Conservation (phyloP, 2,797 vertebrate genomes). For the Rhadinocentrus ornatus region DNA sequence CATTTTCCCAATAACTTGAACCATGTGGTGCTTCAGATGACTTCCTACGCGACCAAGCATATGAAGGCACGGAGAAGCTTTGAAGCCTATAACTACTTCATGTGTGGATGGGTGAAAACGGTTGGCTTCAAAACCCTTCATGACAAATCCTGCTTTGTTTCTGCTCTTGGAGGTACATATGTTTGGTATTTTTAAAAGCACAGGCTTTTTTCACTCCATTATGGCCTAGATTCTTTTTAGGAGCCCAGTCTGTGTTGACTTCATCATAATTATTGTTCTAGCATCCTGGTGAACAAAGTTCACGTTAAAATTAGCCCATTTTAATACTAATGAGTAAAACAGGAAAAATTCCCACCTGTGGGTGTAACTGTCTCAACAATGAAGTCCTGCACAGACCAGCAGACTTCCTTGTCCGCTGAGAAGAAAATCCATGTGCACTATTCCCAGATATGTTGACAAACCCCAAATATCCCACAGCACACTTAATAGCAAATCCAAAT, state of each 20-base stretch:
- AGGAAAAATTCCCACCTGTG: too few species aligned
- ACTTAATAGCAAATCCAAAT: constrained; percentile 1
- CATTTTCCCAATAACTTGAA: not conserved
- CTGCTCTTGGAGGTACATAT: not conserved
- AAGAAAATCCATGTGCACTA: not conserved
- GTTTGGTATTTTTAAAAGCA: not conserved
- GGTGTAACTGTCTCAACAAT: too few species aligned
- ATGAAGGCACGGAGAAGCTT: not conserved
- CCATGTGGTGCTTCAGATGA: not conserved
- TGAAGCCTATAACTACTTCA: not conserved
- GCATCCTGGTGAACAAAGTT: too few species aligned
- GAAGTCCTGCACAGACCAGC: not conserved
- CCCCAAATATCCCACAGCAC: not conserved
- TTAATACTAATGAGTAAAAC: too few species aligned
- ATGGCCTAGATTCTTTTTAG: not conserved
- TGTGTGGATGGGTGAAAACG: not conserved
- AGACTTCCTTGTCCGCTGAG: not conserved
- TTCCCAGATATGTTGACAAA: not conserved
- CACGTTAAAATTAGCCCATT: too few species aligned
- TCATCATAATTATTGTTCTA: not conserved
- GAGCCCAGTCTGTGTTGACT: not conserved
- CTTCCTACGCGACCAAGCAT: not conserved
- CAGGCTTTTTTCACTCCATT: not conserved
- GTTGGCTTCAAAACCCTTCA: not conserved
- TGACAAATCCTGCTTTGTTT: not conserved